phyloP scores from a whole-genome alignment of 2,888 invertebrate species.

The Nomada fabriciana region DNA sequence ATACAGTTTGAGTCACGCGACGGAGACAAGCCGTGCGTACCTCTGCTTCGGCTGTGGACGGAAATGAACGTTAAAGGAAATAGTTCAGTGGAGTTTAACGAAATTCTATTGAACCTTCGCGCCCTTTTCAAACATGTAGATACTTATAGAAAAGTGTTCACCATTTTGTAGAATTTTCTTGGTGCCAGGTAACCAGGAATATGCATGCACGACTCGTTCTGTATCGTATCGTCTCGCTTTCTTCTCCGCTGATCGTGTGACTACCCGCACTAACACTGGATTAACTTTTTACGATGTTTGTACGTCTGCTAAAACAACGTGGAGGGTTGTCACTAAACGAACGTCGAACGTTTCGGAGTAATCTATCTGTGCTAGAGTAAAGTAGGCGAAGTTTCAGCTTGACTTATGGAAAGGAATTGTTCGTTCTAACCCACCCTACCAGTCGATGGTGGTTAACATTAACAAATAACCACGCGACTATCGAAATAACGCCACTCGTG shows the following conservation, averaged over 20 bases:
- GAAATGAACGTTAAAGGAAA: background rate
- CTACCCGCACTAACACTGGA: slow-evolving; percentile 34
- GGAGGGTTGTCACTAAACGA: background rate
- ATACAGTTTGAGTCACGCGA: slow-evolving; percentile 26
- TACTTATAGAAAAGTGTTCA: background rate
- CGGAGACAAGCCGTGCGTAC: slow-evolving; percentile 15
- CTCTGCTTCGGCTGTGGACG: background rate
- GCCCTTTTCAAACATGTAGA: background rate
- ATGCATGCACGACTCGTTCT: slow-evolving; percentile 6
- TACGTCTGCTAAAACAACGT: background rate
- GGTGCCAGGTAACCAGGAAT: background rate
- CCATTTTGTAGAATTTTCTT: background rate
- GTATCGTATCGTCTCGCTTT: slow-evolving; percentile 5
- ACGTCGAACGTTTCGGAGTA: background rate
- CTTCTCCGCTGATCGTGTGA: slow-evolving; percentile 8
- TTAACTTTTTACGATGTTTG: slow-evolving; percentile 2
- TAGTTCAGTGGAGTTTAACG: background rate
- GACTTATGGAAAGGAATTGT: background rate
- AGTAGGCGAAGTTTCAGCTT: background rate
- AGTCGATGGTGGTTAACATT: slow-evolving; percentile 34
- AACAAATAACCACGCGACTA: slow-evolving; percentile 33
- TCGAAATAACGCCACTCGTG: background rate
- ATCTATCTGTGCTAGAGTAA: background rate
- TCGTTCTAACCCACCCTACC: slow-evolving; percentile 30
- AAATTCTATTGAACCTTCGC: background rate